Conservation (phyloP, 2,888 invertebrate genomes). For the Caradrina kadenii region DNA sequence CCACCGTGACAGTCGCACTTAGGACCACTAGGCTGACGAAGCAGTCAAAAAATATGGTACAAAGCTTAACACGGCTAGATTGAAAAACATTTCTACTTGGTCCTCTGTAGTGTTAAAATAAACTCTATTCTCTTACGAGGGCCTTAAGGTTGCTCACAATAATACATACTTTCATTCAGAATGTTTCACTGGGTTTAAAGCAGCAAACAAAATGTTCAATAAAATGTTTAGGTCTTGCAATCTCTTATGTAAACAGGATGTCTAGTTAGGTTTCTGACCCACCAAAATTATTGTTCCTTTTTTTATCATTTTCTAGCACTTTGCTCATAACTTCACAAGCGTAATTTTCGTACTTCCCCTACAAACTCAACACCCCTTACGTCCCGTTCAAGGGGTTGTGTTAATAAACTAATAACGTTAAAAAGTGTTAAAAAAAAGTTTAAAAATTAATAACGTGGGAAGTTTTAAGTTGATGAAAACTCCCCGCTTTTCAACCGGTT, state of each 20-base stretch:
- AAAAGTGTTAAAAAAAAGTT: too few relatives aligned
- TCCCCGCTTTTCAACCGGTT: too few relatives aligned
- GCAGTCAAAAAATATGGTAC: not conserved
- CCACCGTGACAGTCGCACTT: too few relatives aligned
- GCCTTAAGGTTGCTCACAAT: conserved; percentile 35
- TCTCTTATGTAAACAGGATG: not conserved
- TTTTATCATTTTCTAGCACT: too few relatives aligned
- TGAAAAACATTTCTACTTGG: conserved; percentile 38
- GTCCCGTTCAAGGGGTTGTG: too few relatives aligned
- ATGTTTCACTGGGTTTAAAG: conserved; percentile 21
- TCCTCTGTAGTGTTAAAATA: conserved; percentile 41
- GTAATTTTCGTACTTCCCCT: too few relatives aligned
- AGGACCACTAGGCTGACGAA: too few relatives aligned
- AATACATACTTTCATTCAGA: conserved; percentile 39
- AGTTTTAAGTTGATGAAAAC: too few relatives aligned
- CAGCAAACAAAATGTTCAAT: conserved; percentile 3
- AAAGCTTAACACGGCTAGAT: conserved; percentile 4
- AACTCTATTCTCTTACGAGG: conserved; percentile 44
- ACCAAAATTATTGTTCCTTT: not conserved
- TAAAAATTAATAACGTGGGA: too few relatives aligned
- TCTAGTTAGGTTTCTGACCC: not conserved
- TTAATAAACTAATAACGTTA: too few relatives aligned
- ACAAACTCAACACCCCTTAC: too few relatives aligned
- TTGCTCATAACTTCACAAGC: too few relatives aligned
- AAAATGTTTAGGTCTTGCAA: conserved; percentile 1